Base-by-base conservation (phyloP, 2,888 invertebrate genomes). In the Agrypnus murinus region DNA sequence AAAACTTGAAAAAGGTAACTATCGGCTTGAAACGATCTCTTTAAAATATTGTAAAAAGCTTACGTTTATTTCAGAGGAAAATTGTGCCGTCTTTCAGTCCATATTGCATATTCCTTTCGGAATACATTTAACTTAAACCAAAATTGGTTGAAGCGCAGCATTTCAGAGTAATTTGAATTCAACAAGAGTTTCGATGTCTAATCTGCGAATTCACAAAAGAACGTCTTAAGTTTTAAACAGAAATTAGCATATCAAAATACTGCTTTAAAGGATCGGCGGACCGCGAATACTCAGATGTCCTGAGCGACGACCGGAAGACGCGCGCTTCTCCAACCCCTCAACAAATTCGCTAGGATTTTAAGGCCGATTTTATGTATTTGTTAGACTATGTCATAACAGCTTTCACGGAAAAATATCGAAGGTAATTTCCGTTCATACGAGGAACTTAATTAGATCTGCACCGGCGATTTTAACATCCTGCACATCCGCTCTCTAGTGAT, bases 281-380 rank as follows among this genome's bases (percentile, higher is more conserved):
- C 81, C 79, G 78, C 78, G 76, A 81, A 80, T 77, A 75, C 78
- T 81, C 78, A 79, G 75, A 77, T 79, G 78, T 77, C 77, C 76
- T 75, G 77, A 78, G 75, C 77, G 77, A 74, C 73, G 72, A 72
- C 67, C 64, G 72, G 65, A 71, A 66, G 60, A 63, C 38, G 48
- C 38, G 40, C 60, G 59, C 43, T 45, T 38, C 36, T 31, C 32
- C 43, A 10, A 43, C 8, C 36, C 36, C 40, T 25, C 43, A 10
- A 53, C 14, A 40, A 38, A 17, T 12, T 10, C 55, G 25, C 45
- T 19, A 43, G 43, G 45, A 36, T 59, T 46, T 59, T 17, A 59
- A 57, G 40, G 19, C 12, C n/a, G 58, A 12, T 40, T 5, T 12
- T 40, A 25, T 40, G 12, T 46, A 31, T n/a, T n/a, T n/a, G 45